A percentile compares a stretch with the other conserved stretches of the same genome.
These are phyloP conservation scores for Podiceps cristatus DNA, from an alignment of 2,113 vertebrate genomes.

Conservation along the genomic window DNA sequence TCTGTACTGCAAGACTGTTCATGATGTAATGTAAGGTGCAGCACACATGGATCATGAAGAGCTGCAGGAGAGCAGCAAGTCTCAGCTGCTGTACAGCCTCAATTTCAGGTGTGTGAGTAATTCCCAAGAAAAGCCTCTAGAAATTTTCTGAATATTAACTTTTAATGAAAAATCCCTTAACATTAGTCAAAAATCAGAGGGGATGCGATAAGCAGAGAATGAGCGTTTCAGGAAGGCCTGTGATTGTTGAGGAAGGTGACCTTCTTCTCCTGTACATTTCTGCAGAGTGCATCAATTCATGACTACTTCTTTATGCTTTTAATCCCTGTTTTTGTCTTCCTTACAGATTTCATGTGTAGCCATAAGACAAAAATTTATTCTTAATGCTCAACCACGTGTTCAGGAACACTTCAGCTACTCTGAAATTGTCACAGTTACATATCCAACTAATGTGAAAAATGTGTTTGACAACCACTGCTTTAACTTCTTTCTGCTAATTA, in stretches of 20 bases:
- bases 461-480: not conserved
- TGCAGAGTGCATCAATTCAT: not conserved
- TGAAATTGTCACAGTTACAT: not conserved
- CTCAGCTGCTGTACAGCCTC: not conserved
- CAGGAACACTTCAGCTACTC: not conserved
- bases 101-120: not conserved
- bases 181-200: not conserved
- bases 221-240: not conserved
- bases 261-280: not conserved
- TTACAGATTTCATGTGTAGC: not conserved
- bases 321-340: not conserved
- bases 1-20: not conserved
- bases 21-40: not conserved
- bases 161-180: not conserved
- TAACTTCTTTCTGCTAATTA: not conserved
- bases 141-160: not conserved
- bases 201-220: not conserved
- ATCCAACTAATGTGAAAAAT: not conserved
- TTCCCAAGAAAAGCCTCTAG: not conserved
- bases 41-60: fast-evolving
- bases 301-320: not conserved
- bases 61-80: not conserved
- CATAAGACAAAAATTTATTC: not conserved
- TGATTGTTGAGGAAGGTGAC: not conserved
- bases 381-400: not conserved